These are phyloP conservation scores for Eremobia ochroleuca DNA, from an alignment of 2,888 invertebrate species.

Conservation along the genomic window DNA sequence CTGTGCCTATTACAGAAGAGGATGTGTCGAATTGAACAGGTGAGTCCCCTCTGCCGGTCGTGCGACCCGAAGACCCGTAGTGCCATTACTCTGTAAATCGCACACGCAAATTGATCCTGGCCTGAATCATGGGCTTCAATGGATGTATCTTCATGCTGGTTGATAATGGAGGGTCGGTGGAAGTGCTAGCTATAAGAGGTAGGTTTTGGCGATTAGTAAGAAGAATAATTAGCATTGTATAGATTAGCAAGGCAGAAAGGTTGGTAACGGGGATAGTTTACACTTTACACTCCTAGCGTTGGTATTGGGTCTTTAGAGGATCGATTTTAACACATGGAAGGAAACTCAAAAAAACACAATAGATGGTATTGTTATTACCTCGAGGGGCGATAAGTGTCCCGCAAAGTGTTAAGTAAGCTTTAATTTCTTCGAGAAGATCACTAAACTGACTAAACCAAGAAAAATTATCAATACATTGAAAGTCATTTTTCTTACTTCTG, in stretches of 20 bases:
- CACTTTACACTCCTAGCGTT: no score
- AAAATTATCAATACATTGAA: not conserved
- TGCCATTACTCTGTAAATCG: conserved; percentile 56
- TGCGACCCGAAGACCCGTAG: conserved; percentile 73
- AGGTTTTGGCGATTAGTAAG: not conserved
- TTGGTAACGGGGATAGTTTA: not conserved
- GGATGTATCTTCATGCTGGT: conserved; percentile 30
- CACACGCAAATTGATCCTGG: conserved; percentile 66
- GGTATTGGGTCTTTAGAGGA: not conserved
- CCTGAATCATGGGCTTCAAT: conserved; percentile 50
- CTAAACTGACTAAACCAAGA: not conserved
- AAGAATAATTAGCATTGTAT: not conserved
- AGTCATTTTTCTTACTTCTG: not conserved
- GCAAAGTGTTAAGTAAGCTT: no score
- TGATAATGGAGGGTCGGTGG: not conserved
- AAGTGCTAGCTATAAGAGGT: not conserved
- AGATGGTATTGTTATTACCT: no score
- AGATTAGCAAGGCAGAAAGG: not conserved
- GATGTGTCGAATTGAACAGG: conserved; percentile 83
- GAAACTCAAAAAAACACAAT: no score
- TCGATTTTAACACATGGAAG: no score
- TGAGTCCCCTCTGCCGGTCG: conserved; percentile 76
- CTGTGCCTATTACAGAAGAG: conserved; percentile 62
- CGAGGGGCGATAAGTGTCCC: no score
- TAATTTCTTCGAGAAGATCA: not conserved